These are phyloP conservation scores for Drosophila mayaguana DNA, from an alignment of 2,888 invertebrate species.

Conservation along the genomic window DNA sequence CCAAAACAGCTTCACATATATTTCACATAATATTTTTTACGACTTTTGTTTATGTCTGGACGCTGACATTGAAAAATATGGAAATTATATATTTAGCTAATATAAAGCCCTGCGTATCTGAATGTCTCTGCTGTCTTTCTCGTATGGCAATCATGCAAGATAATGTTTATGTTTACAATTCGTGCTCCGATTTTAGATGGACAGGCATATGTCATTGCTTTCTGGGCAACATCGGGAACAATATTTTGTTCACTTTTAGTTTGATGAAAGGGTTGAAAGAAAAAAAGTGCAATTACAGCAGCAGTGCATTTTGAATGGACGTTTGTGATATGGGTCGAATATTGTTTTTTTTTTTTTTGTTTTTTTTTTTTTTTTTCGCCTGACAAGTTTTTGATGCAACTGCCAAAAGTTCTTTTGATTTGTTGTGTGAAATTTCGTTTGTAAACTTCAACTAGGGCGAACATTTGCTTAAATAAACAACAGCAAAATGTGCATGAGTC, in stretches of 20 bases:
- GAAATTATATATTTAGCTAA: slow-evolving; percentile 20
- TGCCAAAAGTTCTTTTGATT: slow-evolving; percentile 49
- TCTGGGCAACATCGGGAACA: slow-evolving; percentile 7
- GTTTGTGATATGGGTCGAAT: slow-evolving; percentile 47
- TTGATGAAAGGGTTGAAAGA: neutral
- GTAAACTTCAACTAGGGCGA: neutral
- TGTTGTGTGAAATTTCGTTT: slow-evolving; percentile 44
- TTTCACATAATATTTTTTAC: slow-evolving; percentile 21
- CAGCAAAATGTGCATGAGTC: too few relatives aligned
- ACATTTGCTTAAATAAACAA: neutral
- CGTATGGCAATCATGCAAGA: slow-evolving; percentile 28
- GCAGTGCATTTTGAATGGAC: slow-evolving; percentile 33
- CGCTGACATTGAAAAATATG: slow-evolving; percentile 51
- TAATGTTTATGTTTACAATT: slow-evolving; percentile 58
- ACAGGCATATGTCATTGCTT: slow-evolving; percentile 41
- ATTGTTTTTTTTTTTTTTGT: too few relatives aligned
- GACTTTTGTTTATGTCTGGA: slow-evolving; percentile 58
- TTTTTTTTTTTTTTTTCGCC: slow-evolving; percentile 1
- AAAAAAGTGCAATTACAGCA: slow-evolving; percentile 31
- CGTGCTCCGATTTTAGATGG: slow-evolving; percentile 53
- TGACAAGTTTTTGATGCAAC: slow-evolving; percentile 38
- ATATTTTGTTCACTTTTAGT: neutral
- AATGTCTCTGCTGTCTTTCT: slow-evolving; percentile 12
- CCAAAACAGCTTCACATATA: slow-evolving; percentile 16
- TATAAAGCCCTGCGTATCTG: slow-evolving; percentile 15